phyloP scores from a whole-genome alignment of 1,140 invertebrate species.

The Chrysomallon squamiferum region DNA sequence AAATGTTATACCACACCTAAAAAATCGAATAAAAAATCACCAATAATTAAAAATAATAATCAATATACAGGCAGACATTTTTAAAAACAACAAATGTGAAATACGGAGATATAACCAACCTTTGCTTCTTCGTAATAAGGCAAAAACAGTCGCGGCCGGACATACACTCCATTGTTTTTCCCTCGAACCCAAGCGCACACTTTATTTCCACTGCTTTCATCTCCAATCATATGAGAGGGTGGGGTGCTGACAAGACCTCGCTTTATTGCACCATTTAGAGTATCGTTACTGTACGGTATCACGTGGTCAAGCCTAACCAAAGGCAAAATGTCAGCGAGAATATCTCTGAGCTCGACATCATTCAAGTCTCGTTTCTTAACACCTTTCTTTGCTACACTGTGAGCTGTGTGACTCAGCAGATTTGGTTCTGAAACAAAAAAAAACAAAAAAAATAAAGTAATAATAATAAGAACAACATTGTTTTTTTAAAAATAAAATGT shows the following conservation, averaged over 20 bases:
- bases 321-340: constrained; percentile 81
- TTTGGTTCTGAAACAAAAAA: constrained; percentile 78
- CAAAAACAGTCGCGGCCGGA: constrained; percentile 87
- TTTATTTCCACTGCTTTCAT: constrained; percentile 64
- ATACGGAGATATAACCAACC: constrained; percentile 62
- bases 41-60: too few relatives aligned
- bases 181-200: constrained; percentile 82
- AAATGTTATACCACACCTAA: too few relatives aligned
- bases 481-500: neutral
- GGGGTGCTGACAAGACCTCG: constrained; percentile 85
- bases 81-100: too few relatives aligned
- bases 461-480: neutral
- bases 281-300: constrained; percentile 83
- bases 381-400: constrained; percentile 85
- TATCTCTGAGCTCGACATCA: constrained; percentile 86
- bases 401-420: constrained; percentile 87
- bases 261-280: constrained; percentile 76
- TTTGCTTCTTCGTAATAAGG: constrained; percentile 95
- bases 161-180: constrained; percentile 80
- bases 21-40: too few relatives aligned
- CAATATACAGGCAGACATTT: too few relatives aligned
- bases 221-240: constrained; percentile 85
- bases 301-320: constrained; percentile 89
- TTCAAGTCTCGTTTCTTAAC: constrained; percentile 84
- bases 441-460: neutral